Percentiles rank a stretch among this genome's conserved stretches.
Evolutionary conservation across 2,888 invertebrate species (phyloP).

Genomic region (Poecilobothrus nobilitatus): DNA sequence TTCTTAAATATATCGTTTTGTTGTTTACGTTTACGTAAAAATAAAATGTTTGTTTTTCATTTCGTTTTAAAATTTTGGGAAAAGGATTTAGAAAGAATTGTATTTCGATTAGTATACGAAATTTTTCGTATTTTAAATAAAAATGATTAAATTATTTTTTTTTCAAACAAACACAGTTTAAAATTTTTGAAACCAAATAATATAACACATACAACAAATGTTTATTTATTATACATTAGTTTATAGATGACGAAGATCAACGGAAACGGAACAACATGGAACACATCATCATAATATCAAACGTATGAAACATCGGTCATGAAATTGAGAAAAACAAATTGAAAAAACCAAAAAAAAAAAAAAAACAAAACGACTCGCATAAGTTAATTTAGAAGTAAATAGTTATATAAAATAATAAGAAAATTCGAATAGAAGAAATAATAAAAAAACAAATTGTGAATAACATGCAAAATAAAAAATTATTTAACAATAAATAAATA

Average conservation of each 20-base stretch:
- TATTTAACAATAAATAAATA: slow-evolving; percentile 23
- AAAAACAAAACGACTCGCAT: background rate
- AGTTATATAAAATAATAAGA: background rate
- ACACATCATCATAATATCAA: background rate
- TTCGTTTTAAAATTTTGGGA: background rate
- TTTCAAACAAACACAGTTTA: background rate
- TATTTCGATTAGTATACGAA: slow-evolving; percentile 5
- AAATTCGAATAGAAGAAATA: background rate
- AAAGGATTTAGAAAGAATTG: background rate
- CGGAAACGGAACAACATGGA: background rate
- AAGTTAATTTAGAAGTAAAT: background rate
- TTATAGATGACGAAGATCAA: background rate
- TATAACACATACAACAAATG: background rate
- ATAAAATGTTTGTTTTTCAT: background rate
- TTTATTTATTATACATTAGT: background rate
- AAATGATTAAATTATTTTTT: background rate
- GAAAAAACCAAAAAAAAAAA: too few species aligned
- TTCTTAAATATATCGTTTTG: slow-evolving; percentile 35
- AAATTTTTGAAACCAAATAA: background rate
- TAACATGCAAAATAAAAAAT: slow-evolving; percentile 17
- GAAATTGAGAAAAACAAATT: too few species aligned
- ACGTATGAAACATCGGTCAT: background rate
- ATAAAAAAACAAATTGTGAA: background rate
- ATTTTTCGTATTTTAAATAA: background rate
- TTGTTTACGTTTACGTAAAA: background rate